Evolutionary conservation across 2,797 vertebrate genomes (phyloP).

Genomic region (Arrhamphus sclerolepis): DNA sequence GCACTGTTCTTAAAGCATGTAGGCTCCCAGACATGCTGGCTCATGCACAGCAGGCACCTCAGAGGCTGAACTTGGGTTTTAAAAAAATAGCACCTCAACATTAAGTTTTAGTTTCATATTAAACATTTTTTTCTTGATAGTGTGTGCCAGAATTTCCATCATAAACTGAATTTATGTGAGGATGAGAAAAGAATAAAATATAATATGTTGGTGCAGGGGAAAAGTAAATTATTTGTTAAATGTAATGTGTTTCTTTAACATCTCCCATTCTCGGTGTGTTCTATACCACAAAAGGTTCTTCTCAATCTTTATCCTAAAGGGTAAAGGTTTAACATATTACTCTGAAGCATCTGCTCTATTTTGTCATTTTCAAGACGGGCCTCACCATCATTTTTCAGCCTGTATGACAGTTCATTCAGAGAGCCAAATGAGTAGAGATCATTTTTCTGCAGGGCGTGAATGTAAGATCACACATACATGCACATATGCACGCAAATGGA

Average conservation of each 20-base stretch:
- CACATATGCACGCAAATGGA: conserved; percentile 35
- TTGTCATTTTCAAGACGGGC: conserved; percentile 59
- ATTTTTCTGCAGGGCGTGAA: conserved; percentile 57
- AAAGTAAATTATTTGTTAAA: conserved; percentile 15
- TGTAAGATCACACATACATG: conserved; percentile 32
- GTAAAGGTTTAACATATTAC: conserved; percentile 52
- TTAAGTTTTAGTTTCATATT: conserved; percentile 9
- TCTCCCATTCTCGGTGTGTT: conserved; percentile 51
- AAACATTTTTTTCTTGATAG: background rate
- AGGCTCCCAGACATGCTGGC: too few relatives aligned
- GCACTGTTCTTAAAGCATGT: background rate
- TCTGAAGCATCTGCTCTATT: conserved; percentile 52
- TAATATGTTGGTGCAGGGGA: background rate
- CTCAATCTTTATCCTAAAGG: conserved; percentile 52
- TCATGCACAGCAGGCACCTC: too few relatives aligned
- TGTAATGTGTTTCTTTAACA: conserved; percentile 36
- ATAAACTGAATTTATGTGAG: background rate
- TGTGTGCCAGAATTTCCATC: background rate
- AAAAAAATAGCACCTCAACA: background rate
- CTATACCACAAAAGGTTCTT: conserved; percentile 35
- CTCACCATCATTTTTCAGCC: conserved; percentile 56
- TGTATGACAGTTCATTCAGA: conserved; percentile 56
- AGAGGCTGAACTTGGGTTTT: background rate
- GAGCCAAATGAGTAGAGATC: conserved; percentile 52
- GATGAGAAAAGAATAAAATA: background rate